Conservation (phyloP, 2,888 invertebrate genomes). For the Eledona agricola region DNA sequence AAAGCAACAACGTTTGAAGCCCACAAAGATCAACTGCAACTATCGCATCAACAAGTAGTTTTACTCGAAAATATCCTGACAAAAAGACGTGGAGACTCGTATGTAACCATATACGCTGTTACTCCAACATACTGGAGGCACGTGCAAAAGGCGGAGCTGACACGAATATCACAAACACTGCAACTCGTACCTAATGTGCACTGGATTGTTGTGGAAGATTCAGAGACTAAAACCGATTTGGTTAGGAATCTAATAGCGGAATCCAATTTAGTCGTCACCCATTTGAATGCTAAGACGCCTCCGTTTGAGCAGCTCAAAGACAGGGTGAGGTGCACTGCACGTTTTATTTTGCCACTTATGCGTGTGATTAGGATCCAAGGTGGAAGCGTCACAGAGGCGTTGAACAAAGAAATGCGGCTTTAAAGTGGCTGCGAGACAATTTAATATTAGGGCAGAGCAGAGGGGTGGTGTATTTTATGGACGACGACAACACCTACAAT, state of each 20-base stretch:
- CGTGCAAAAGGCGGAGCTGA: constrained; percentile 93
- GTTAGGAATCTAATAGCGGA: constrained; percentile 77
- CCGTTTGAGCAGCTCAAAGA: constrained; percentile 72
- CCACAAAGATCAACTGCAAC: constrained; percentile 56
- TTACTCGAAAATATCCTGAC: too few species aligned
- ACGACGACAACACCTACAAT: constrained; percentile 96
- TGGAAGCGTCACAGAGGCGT: constrained; percentile 89
- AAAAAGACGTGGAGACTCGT: too few species aligned
- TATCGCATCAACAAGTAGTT: constrained; percentile 55
- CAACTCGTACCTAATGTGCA: constrained; percentile 87
- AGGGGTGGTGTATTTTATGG: constrained; percentile 93
- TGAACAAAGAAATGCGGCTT: constrained; percentile 86
- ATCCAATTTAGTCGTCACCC: constrained; percentile 67
- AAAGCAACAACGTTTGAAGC: constrained; percentile 52
- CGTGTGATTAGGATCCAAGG: constrained; percentile 71
- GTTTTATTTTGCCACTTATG: constrained; percentile 6
- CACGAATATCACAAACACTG: constrained; percentile 88
- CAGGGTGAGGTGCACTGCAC: constrained; percentile 56
- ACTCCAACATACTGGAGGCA: constrained; percentile 91
- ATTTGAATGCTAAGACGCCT: constrained; percentile 76
- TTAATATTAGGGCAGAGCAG: constrained; percentile 65
- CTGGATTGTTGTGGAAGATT: constrained; percentile 94
- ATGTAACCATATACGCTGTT: constrained; percentile 86
- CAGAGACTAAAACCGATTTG: constrained; percentile 73
- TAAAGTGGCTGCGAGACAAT: constrained; percentile 81